A percentile compares a stretch with the other conserved stretches of the same genome.
Conservation (phyloP, 2,113 vertebrate species). For the Notothenia coriiceps region DNA sequence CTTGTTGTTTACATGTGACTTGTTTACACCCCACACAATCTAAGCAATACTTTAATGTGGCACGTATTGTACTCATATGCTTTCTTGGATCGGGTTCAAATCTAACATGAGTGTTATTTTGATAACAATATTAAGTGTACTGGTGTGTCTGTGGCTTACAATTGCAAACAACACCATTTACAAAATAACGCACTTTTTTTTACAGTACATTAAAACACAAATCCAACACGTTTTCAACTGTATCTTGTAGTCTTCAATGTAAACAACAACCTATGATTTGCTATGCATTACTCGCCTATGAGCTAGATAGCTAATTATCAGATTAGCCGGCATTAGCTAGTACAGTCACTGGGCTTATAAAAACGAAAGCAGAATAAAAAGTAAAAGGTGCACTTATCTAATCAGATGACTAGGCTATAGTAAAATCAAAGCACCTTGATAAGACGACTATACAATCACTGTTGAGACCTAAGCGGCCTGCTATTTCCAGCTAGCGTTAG, state of each 20-base stretch:
- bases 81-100: not conserved
- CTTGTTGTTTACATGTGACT: conserved; percentile 43
- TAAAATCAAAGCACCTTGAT: not conserved
- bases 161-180: not conserved
- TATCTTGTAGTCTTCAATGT: conserved; percentile 23
- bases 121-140: not conserved
- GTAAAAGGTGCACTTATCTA: conserved; percentile 7
- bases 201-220: not conserved
- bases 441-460: not conserved
- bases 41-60: too few species aligned
- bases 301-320: conserved; percentile 52
- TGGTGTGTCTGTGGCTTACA: not conserved
- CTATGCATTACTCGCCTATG: conserved; percentile 11
- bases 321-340: conserved; percentile 28
- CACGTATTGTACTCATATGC: not conserved
- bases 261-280: conserved; percentile 44
- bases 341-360: not conserved
- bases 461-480: conserved; percentile 10
- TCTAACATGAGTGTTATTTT: not conserved
- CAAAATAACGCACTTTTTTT: conserved; percentile 1
- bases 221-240: not conserved
- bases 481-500: conserved; percentile 45
- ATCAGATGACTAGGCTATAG: not conserved
- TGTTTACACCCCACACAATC: too few species aligned
- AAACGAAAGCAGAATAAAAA: not conserved